A percentile compares a stretch with the other conserved stretches of the same genome.
phyloP scores from a whole-genome alignment of 1,140 invertebrate genomes.

The Philaenus spumarius region DNA sequence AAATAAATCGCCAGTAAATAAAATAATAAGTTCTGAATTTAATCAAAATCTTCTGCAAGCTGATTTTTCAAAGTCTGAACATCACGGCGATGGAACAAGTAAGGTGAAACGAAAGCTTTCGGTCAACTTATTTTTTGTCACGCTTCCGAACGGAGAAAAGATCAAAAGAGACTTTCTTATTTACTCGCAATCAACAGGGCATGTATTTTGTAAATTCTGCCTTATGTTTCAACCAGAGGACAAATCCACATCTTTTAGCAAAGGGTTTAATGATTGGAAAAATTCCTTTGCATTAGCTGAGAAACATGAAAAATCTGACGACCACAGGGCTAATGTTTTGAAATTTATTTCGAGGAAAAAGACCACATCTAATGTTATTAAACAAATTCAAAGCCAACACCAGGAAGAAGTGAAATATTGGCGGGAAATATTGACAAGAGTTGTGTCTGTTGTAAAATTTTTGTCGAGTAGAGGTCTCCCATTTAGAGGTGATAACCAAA shows the following conservation, averaged over 20 bases:
- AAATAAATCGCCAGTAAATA: not conserved
- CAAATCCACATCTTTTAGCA: constrained; percentile 2
- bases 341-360: too few species aligned
- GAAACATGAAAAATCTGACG: too few species aligned
- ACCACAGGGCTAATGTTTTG: too few species aligned
- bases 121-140: not conserved
- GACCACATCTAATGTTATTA: not conserved
- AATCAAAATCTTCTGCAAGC: not conserved
- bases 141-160: not conserved
- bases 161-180: too few species aligned
- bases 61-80: not conserved
- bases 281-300: not conserved
- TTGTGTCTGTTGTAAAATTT: constrained; percentile 19
- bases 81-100: not conserved
- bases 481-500: constrained; percentile 18
- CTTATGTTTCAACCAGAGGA: not conserved
- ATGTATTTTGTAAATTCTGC: too few species aligned
- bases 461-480: constrained; percentile 14
- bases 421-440: constrained; percentile 12
- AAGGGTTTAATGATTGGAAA: constrained; percentile 19
- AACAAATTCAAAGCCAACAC: not conserved
- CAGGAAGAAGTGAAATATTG: constrained; percentile 8
- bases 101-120: too few species aligned
- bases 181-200: too few species aligned
- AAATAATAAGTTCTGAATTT: not conserved